phyloP scores from a whole-genome alignment of 2,797 vertebrate species.

The Myiothlypis coronata region DNA sequence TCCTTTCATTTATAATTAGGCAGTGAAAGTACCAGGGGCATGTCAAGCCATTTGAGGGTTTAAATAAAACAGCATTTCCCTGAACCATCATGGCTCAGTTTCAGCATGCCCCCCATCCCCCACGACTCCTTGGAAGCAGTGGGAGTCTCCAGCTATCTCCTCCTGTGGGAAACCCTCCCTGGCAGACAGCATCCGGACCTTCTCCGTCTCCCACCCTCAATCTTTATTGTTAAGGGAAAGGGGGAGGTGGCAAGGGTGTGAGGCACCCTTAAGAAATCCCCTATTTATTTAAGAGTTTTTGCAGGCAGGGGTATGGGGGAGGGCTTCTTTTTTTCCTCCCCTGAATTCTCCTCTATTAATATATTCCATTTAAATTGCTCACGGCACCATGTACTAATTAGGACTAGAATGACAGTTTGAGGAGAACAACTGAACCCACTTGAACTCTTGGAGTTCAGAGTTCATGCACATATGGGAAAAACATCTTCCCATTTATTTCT shows the following conservation, averaged over 20 bases:
- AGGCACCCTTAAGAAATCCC: conserved; percentile 62
- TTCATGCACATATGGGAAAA: conserved; percentile 48
- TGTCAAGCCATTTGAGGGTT: conserved; percentile 58
- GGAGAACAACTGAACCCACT: conserved; percentile 51
- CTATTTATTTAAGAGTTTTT: conserved; percentile 65
- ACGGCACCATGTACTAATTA: conserved; percentile 42
- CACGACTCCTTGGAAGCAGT: not conserved
- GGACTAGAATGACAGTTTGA: conserved; percentile 45
- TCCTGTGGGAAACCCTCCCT: conserved; percentile 57
- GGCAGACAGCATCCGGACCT: conserved; percentile 37
- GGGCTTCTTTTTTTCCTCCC: conserved; percentile 32
- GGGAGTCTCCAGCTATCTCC: conserved; percentile 29
- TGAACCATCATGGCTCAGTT: conserved; percentile 26
- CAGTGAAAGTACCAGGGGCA: conserved; percentile 54
- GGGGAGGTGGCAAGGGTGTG: conserved; percentile 50
- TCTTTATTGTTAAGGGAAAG: conserved; percentile 49
- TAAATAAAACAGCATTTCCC: conserved; percentile 28
- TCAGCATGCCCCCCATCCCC: not conserved
- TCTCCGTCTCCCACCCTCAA: conserved; percentile 29
- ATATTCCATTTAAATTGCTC: conserved; percentile 48
- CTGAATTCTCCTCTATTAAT: conserved; percentile 65
- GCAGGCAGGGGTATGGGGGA: conserved; percentile 32
- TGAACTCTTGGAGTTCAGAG: conserved; percentile 52
- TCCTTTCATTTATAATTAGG: conserved; percentile 67
- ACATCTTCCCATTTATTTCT: conserved; percentile 46